Evolutionary conservation across 2,797 vertebrate genomes (phyloP), one percentile per base, ranked within the genome.

Genomic region (Acrossocheilus fasciatus): DNA sequence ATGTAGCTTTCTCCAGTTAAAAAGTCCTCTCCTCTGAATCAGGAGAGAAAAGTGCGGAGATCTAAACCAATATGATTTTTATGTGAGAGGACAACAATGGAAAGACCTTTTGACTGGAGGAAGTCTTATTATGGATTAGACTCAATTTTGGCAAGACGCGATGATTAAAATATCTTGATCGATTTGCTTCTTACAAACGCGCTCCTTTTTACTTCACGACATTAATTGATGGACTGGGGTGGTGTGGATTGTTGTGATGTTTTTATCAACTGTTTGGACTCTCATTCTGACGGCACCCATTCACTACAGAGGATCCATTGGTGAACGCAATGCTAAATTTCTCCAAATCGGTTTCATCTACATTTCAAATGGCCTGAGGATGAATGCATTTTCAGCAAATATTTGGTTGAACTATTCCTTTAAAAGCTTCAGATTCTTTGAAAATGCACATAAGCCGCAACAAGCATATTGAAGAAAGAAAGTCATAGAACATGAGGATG

Each of bases 381-480:
- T 15, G 62, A 64, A 11, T 26, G 30, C 12, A 64, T 64, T 30
- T 62, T 62, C n/a, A 59, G 57, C 57, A 59, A 4, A 11, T 59
- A n/a, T 11, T 4, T 26, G 23, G 57, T n/a, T 62, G 23, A 62
- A 64, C 12, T 30, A 30, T 64, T 30, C 5, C 12, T 30, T 64
- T 15, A 14, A 45, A 72, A 72, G 10, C 20, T 72, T 43, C 11
- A 43, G 20, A n/a, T 41, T 70, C 5, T 5, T 2, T 5, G 0
- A 15, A 15, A 45, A 4, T 26, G 14, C 41, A 45, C 14, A 11
- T 10, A 76, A 54, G 47, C 0, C 3, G 3, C 79, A n/a, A 72
- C 87, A 81, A 81, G 83, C 47, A 88, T 75, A 14, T 3, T 26
- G 70, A 26, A 14, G 41, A 15, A 73, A 41, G 36, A 45, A 73